Base-by-base conservation (phyloP, 1,140 invertebrate species). In the Ceratoteleas bidentatus region DNA sequence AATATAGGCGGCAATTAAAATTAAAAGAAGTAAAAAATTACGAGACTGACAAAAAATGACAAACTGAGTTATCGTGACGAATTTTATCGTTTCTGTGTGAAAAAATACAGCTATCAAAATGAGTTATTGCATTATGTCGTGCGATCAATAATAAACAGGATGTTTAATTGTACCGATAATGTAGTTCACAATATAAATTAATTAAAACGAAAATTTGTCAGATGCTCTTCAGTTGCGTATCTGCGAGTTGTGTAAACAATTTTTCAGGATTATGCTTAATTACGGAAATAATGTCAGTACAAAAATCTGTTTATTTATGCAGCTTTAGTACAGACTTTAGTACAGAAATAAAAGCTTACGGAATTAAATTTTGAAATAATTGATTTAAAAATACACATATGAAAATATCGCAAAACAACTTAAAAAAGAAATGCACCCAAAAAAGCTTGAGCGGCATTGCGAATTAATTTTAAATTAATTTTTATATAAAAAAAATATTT, bases 161-260 rank as follows among this genome's bases (percentile, higher is more conserved):
- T 81, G 78, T 70, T 75, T 70, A 69, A 81, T 70, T 64, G 52
- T 60, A 14, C 50, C 4, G 58, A 81, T 81, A 70, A 75, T 53
- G 52, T 53, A 61, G 75, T 65, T 75, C 58, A 81, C 52, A 68
- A 70, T 60, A 52, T 45, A 56, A 81, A 81, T 78, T 64, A 78
- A 78, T 78, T 70, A 65, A 64, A 73, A 53, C 62, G 40, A 81
- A 81, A 81, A 74, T 74, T 81, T 81, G 77, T 81, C 62, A 43
- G 24, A 7, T 5, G 33, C 40, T 70, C 52, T 43, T 62, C 57
- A 78, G 45, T 50, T 56, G 14, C 66, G 34, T 78, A 78, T 78
- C 75, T 50, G 0, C n/a, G 7, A 54, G 16, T 62, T 61, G 53
- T 57, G 50, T 77, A 69, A 77, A 77, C 50, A 69, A 69, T 64